Base-by-base conservation (phyloP, 2,888 invertebrate species). In the Caenorhabditis zanzibari region DNA sequence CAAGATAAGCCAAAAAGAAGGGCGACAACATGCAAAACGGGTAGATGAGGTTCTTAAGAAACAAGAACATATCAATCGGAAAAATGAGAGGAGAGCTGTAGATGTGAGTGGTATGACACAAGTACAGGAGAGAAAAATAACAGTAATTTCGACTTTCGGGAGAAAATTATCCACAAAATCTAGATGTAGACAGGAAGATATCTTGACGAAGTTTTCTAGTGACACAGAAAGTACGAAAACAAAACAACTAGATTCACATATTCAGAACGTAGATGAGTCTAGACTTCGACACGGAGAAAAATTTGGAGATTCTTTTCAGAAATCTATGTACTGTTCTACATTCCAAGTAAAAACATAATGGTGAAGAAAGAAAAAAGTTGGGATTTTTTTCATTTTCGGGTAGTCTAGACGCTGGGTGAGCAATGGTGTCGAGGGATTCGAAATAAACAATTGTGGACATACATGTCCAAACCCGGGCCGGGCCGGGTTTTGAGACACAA, bases 1-100 rank as follows among this genome's bases (percentile, higher is more conserved):
- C 47, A 66, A 52, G 28, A 49, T 52, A 66, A 24, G 14, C 16
- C 4, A 49, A 61, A 32, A 38, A 61, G 38, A 38, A 38, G 38
- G 41, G n/a, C 35, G 24, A 63, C 52, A 49, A 59, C 47, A 59
- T 58, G 76, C 58, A 38, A 35, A 73, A 73, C n/a, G 16, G n/a
- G 44, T 19, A 16, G 14, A 24, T 19, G 24, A 26, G 22, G 28
- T 32, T 9, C 41, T 47, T n/a, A 47, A 24, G 16, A 63, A 56
- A 75, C 16, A 24, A 76, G 58, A 69, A 69, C 76, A 69, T 52
- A 24, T 49, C 26, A 54, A 14, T 54, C 26, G 35, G 49, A 44
- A 22, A 22, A 52, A 22, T 47, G 38, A 12, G 38, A n/a, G 12
- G 5, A 12, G 38, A 38, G 38, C 14, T 24, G 24, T 38, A 24